Conservation (phyloP, 2,888 invertebrate genomes). For the Caprella mutica region DNA sequence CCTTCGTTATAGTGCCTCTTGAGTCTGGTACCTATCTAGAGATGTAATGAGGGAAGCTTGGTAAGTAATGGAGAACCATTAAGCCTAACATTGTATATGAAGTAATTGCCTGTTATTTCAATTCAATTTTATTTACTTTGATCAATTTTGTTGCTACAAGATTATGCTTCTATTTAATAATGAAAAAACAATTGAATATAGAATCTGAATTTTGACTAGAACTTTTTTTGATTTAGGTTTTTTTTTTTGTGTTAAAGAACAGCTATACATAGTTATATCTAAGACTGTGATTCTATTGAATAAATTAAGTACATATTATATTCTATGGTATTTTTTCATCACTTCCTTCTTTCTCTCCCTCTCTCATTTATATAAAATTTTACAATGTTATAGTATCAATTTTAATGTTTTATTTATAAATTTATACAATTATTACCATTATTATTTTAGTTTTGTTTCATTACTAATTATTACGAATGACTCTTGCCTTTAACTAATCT, state of each 20-base stretch:
- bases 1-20: constrained; percentile 36
- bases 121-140: neutral
- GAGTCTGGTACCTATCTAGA: constrained; percentile 74
- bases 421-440: too few species aligned
- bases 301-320: neutral
- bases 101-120: neutral
- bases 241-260: neutral
- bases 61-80: neutral
- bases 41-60: neutral
- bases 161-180: neutral
- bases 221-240: neutral
- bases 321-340: neutral
- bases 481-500: too few species aligned
- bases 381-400: too few species aligned
- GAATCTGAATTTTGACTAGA: neutral
- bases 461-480: too few species aligned
- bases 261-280: constrained; percentile 4
- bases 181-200: constrained; percentile 2
- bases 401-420: too few species aligned
- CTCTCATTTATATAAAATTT: too few species aligned
- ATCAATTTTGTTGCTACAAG: neutral
- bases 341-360: neutral
- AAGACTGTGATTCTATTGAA: neutral
- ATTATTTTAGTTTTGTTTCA: too few species aligned
- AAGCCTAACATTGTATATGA: too few species aligned